Percentiles rank a stretch among this genome's conserved stretches.
phyloP scores from a whole-genome alignment of 2,113 vertebrate species.

The Trichechus manatus region DNA sequence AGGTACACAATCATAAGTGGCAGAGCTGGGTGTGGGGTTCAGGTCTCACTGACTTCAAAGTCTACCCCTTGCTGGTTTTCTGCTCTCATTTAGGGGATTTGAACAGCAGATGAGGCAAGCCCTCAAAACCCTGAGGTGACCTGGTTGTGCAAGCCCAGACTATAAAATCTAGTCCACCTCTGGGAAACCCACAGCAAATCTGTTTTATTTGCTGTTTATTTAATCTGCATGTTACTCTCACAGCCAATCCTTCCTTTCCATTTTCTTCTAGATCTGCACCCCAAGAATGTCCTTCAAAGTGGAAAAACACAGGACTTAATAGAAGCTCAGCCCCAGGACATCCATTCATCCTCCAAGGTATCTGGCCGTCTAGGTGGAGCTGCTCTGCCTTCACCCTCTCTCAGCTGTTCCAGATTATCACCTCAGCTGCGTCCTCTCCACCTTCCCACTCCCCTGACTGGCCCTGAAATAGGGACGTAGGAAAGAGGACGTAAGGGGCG shows the following conservation, averaged over 20 bases:
- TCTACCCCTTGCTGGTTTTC: background rate
- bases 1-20: background rate
- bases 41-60: slow-evolving; percentile 31
- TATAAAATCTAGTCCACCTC: background rate
- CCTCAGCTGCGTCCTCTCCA: background rate
- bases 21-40: background rate
- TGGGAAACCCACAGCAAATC: background rate
- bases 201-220: background rate
- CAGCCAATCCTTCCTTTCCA: background rate
- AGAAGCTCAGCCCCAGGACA: background rate
- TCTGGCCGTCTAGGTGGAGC: background rate
- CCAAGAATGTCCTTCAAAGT: slow-evolving; percentile 1
- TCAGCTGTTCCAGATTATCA: background rate
- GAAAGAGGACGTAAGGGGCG: background rate
- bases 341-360: background rate
- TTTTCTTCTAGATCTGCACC: slow-evolving; percentile 11
- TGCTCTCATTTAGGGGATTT: background rate
- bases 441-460: background rate
- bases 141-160: background rate
- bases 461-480: background rate
- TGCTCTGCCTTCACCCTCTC: background rate
- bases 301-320: background rate
- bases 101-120: background rate
- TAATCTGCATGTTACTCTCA: background rate
- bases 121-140: background rate